Conservation (phyloP, 1,140 invertebrate species). For the Drosophila carrolli region DNA sequence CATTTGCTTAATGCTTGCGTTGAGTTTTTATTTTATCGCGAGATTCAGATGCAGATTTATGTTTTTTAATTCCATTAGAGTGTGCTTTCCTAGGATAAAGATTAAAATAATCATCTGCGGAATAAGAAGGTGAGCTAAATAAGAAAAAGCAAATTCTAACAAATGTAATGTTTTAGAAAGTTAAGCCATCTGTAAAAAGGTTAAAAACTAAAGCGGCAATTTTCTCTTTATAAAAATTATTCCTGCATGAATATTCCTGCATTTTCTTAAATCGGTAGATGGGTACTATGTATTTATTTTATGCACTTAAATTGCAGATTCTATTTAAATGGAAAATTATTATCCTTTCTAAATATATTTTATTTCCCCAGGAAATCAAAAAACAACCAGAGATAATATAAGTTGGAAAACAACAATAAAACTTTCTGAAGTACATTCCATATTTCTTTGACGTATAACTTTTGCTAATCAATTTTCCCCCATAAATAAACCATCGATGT, state of each 20-base stretch:
- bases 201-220: background rate
- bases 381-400: no score
- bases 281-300: no score
- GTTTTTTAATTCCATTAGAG: slow-evolving; percentile 41
- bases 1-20: slow-evolving; percentile 39
- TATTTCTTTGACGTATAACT: background rate
- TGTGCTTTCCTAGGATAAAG: background rate
- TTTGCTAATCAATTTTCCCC: background rate
- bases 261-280: no score
- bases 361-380: no score
- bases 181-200: slow-evolving; percentile 15
- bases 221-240: no score
- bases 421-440: background rate
- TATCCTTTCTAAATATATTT: no score
- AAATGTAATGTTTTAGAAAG: background rate
- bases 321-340: background rate
- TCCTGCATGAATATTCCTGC: no score
- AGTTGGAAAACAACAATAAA: no score
- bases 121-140: background rate
- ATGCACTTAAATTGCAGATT: no score
- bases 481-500: slow-evolving; percentile 28
- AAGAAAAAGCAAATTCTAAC: background rate
- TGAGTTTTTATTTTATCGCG: slow-evolving; percentile 32
- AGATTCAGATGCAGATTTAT: slow-evolving; percentile 32
- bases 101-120: slow-evolving; percentile 7